These are phyloP conservation scores for Mystacornis crossleyi DNA, from an alignment of 2,113 vertebrate genomes.

Conservation along the genomic window DNA sequence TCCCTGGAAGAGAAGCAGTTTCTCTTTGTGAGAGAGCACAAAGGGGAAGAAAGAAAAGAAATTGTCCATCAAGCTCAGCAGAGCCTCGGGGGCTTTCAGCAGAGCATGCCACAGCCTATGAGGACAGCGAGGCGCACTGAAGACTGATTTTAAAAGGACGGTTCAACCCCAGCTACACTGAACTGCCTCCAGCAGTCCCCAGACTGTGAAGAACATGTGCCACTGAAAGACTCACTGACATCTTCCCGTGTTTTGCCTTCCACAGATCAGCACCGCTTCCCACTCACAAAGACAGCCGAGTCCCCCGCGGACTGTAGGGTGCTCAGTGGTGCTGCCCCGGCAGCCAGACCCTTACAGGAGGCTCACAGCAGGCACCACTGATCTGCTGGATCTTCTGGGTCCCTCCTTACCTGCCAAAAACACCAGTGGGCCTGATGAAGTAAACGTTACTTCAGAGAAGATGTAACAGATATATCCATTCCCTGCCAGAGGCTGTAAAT, in stretches of 20 bases:
- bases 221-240: neutral
- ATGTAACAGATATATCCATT: neutral
- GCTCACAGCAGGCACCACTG: accelerated
- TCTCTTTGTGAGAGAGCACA: constrained; percentile 59
- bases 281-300: accelerated
- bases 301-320: accelerated
- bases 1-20: constrained; percentile 38
- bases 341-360: neutral
- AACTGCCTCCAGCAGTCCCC: neutral
- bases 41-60: constrained; percentile 60
- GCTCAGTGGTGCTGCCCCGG: neutral
- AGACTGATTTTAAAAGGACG: constrained; percentile 35
- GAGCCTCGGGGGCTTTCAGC: constrained; percentile 52
- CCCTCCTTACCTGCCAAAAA: neutral
- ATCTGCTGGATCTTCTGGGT: neutral
- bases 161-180: neutral
- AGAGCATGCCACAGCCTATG: constrained; percentile 38
- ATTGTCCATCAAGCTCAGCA: constrained; percentile 65
- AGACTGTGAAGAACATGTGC: constrained; percentile 22
- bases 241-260: neutral
- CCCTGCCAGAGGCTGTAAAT: neutral
- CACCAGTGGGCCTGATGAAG: neutral
- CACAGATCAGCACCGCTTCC: neutral
- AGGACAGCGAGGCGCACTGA: neutral
- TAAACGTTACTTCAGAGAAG: neutral